phyloP scores from a whole-genome alignment of 2,113 vertebrate genomes.

The Hiodon tergisus region DNA sequence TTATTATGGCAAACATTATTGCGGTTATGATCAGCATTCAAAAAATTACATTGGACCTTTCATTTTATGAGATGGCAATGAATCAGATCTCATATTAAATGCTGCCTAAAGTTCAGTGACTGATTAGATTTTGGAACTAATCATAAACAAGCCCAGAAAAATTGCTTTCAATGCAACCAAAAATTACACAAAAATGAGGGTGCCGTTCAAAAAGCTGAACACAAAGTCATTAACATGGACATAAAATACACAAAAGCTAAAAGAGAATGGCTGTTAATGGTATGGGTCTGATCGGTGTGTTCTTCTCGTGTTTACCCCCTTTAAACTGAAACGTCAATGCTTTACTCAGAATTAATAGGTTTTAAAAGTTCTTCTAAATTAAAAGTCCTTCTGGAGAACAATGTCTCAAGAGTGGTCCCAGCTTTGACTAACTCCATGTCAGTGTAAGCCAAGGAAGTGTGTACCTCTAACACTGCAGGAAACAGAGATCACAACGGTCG shows the following conservation, averaged over 20 bases:
- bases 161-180: constrained; percentile 24
- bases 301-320: not conserved
- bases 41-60: constrained; percentile 28
- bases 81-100: constrained; percentile 31
- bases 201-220: constrained; percentile 18
- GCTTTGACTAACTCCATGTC: constrained; percentile 12
- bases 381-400: not conserved
- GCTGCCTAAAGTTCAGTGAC: constrained; percentile 43
- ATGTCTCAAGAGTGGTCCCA: constrained; percentile 43
- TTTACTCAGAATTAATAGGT: not conserved
- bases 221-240: constrained; percentile 32
- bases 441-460: constrained; percentile 49
- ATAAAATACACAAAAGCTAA: constrained; percentile 28
- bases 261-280: constrained; percentile 25
- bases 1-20: constrained; percentile 26
- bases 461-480: constrained; percentile 71
- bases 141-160: constrained; percentile 22
- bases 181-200: constrained; percentile 33
- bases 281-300: not conserved
- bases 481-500: constrained; percentile 74
- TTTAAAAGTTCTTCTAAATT: not conserved
- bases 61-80: constrained; percentile 21
- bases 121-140: constrained; percentile 68
- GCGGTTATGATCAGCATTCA: constrained; percentile 30
- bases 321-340: not conserved